phyloP scores from a whole-genome alignment of 1,140 invertebrate genomes.

The Arion vulgaris region DNA sequence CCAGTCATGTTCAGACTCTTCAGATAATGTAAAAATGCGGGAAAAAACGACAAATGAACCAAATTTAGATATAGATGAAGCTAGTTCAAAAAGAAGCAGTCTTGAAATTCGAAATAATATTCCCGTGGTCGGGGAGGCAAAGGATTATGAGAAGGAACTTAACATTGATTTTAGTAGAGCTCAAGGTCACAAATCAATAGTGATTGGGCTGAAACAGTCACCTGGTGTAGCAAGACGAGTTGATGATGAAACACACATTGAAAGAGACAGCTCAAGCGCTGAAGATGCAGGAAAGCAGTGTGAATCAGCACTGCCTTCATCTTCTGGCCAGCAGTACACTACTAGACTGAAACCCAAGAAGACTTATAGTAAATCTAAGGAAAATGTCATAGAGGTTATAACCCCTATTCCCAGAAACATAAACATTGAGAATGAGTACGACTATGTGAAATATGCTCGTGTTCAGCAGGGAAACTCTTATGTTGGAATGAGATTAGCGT shows the following conservation, averaged over 20 bases:
- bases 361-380: constrained; percentile 1
- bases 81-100: constrained; percentile 64
- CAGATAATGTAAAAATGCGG: neutral
- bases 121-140: constrained; percentile 64
- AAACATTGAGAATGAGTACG: constrained; percentile 70
- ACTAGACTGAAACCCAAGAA: constrained; percentile 8
- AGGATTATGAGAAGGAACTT: constrained; percentile 65
- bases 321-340: neutral
- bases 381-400: constrained; percentile 38
- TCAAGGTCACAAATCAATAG: constrained; percentile 64
- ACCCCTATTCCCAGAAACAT: constrained; percentile 44
- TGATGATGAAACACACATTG: constrained; percentile 43
- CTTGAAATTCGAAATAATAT: constrained; percentile 71
- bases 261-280: constrained; percentile 50
- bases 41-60: constrained; percentile 33
- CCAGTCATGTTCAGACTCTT: neutral
- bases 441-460: constrained; percentile 87
- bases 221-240: constrained; percentile 69
- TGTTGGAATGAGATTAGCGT: constrained; percentile 84
- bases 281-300: constrained; percentile 48
- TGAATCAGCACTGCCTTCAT: neutral
- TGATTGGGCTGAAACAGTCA: constrained; percentile 65
- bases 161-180: constrained; percentile 48
- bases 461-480: constrained; percentile 82
- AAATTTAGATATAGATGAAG: constrained; percentile 37